Percentiles rank a stretch among this genome's conserved stretches.
Conservation (phyloP, 2,888 invertebrate genomes). For the Ceriagrion tenellum region DNA sequence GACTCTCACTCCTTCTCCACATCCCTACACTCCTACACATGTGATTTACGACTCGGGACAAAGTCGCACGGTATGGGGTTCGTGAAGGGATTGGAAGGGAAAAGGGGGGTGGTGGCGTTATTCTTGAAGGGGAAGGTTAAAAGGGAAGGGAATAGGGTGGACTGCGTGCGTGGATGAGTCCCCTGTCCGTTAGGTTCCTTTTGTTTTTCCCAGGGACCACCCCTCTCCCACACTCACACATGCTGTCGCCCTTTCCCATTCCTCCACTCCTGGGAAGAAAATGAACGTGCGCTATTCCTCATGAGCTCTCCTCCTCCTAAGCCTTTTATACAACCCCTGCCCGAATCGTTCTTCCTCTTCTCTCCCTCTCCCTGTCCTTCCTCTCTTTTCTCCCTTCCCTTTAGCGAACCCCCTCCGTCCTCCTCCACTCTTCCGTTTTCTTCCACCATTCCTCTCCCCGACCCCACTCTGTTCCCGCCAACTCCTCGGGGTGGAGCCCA, state of each 20-base stretch:
- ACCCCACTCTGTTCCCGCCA: not conserved
- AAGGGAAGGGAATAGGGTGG: not conserved
- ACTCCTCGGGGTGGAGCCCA: not conserved
- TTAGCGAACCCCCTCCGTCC: not conserved
- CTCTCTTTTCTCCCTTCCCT: not conserved
- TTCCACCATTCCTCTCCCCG: not conserved
- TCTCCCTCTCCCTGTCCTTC: not conserved
- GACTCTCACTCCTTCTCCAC: not conserved
- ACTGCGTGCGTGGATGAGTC: not conserved
- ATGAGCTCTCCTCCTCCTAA: conserved; percentile 18
- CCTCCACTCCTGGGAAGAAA: not conserved
- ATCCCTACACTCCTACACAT: conserved; percentile 30
- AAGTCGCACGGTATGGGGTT: conserved; percentile 64
- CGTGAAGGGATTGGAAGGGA: conserved; percentile 51
- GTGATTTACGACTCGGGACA: conserved; percentile 65
- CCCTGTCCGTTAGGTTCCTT: conserved; percentile 57
- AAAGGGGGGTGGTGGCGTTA: not conserved
- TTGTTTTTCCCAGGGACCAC: conserved; percentile 61
- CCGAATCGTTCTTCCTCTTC: not conserved
- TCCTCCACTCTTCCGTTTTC: too few species aligned
- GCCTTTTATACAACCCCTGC: not conserved
- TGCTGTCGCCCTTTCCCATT: not conserved
- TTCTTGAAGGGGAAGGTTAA: not conserved
- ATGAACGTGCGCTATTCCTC: conserved; percentile 51
- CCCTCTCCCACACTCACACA: not conserved